A percentile compares a stretch with the other conserved stretches of the same genome.
These are phyloP conservation scores for Pavo muticus DNA, from an alignment of 2,113 vertebrate species.

Conservation along the genomic window DNA sequence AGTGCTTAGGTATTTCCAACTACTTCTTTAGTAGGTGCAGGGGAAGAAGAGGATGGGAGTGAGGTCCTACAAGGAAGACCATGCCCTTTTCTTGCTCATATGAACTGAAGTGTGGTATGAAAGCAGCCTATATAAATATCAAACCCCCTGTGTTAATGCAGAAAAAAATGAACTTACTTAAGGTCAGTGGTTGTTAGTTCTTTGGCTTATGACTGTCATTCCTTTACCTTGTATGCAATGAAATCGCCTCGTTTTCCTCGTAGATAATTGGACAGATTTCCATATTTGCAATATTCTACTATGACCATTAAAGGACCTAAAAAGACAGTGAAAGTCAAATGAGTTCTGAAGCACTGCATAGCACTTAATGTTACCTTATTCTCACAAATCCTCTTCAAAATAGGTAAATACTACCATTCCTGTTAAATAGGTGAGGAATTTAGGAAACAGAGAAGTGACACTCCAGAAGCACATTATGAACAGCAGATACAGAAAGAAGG, in stretches of 20 bases:
- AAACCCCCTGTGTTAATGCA: background rate
- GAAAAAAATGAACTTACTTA: background rate
- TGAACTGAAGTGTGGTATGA: background rate
- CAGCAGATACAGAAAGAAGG: background rate
- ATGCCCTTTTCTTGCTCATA: background rate
- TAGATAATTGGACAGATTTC: conserved; percentile 92
- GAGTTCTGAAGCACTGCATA: conserved; percentile 12
- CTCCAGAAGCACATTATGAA: background rate
- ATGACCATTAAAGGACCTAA: conserved; percentile 94
- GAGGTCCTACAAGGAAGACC: background rate
- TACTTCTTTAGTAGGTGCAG: background rate
- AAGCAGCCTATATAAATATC: background rate
- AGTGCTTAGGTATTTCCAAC: background rate
- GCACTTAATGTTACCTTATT: background rate
- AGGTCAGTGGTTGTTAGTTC: background rate
- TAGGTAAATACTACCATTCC: background rate
- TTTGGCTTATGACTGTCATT: background rate
- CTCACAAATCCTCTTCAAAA: conserved; percentile 1
- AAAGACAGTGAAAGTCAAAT: conserved; percentile 22
- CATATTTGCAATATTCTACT: conserved; percentile 95
- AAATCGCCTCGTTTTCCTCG: conserved; percentile 91
- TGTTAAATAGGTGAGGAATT: background rate
- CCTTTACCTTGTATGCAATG: conserved; percentile 89
- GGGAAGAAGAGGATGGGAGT: background rate
- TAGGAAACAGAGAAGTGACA: background rate